A percentile compares a stretch with the other conserved stretches of the same genome.
Conservation (phyloP, 2,888 invertebrate species). For the Rhyacophila evoluta region DNA sequence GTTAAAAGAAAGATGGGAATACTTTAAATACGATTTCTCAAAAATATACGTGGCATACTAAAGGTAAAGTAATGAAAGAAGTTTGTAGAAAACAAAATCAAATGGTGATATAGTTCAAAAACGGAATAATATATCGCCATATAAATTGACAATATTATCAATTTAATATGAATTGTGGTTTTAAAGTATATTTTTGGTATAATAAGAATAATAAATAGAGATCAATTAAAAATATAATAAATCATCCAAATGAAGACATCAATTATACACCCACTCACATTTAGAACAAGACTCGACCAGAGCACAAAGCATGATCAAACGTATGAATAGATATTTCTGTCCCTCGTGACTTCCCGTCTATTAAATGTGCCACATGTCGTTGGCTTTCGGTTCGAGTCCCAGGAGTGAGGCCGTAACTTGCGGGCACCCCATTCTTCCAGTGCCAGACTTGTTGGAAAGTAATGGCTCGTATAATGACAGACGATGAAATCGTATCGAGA, state of each 20-base stretch:
- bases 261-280: slow-evolving; percentile 23
- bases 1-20: too few species aligned
- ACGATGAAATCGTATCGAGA: background rate
- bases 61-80: too few species aligned
- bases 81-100: too few species aligned
- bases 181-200: background rate
- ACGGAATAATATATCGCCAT: too few species aligned
- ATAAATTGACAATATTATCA: background rate
- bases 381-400: slow-evolving; percentile 27
- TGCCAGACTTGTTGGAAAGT: background rate
- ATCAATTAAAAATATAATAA: too few species aligned
- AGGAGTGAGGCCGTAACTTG: slow-evolving; percentile 14
- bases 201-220: too few species aligned
- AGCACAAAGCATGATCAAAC: slow-evolving; percentile 11
- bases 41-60: too few species aligned
- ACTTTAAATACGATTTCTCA: too few species aligned
- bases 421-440: background rate
- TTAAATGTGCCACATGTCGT: slow-evolving; percentile 42
- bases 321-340: slow-evolving; percentile 22
- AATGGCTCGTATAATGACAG: slow-evolving; percentile 20
- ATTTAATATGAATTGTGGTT: background rate
- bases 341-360: slow-evolving; percentile 18
- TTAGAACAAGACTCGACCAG: background rate
- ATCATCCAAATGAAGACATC: background rate
- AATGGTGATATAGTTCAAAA: too few species aligned